These are phyloP conservation scores for Phyto melanocephala DNA, from an alignment of 2,888 invertebrate genomes.

Conservation along the genomic window DNA sequence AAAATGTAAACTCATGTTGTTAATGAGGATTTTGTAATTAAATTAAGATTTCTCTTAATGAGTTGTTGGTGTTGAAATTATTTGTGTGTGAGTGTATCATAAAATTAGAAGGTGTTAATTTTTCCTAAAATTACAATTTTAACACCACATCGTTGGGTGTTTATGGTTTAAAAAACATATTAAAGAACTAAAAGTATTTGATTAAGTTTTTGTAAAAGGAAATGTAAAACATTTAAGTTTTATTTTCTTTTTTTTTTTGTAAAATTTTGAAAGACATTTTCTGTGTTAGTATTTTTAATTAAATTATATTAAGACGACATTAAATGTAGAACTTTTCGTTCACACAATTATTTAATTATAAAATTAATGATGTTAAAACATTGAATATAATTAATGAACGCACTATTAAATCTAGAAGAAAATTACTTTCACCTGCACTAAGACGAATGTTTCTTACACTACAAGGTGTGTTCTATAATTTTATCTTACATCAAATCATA, in stretches of 20 bases:
- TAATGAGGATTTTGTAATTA: constrained; percentile 46
- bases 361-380: not conserved
- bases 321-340: not conserved
- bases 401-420: not conserved
- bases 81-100: not conserved
- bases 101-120: constrained; percentile 42
- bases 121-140: not conserved
- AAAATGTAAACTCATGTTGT: constrained; percentile 9
- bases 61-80: constrained; percentile 28
- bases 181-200: not conserved
- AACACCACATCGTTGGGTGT: not conserved
- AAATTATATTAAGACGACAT: too few relatives aligned
- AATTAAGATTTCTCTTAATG: constrained; percentile 36
- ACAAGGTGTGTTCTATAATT: constrained; percentile 37
- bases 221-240: too few relatives aligned
- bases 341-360: not conserved
- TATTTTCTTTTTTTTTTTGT: too few relatives aligned
- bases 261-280: too few relatives aligned
- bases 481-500: constrained; percentile 26
- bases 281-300: too few relatives aligned
- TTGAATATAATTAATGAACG: not conserved
- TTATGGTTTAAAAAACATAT: not conserved
- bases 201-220: too few relatives aligned
- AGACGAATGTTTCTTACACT: not conserved
- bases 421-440: constrained; percentile 46